These are phyloP conservation scores for Frankliniella intonsa DNA, from an alignment of 2,888 invertebrate species.

Conservation along the genomic window DNA sequence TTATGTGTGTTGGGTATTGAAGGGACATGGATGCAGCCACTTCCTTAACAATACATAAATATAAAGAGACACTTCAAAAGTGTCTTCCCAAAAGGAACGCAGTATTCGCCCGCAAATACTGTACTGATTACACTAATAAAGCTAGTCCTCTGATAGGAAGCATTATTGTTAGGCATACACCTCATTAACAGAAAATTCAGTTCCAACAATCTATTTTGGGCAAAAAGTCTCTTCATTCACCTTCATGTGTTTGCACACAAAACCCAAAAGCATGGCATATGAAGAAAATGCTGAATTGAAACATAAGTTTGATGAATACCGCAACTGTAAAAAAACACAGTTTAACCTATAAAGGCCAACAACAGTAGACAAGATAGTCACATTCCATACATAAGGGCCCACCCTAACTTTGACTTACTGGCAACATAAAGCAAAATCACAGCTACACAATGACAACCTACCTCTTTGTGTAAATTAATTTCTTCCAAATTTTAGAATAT, in stretches of 20 bases:
- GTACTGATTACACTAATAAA: background rate
- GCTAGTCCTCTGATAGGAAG: conserved; percentile 9
- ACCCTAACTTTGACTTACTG: background rate
- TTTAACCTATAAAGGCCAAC: too few species aligned
- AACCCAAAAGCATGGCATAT: background rate
- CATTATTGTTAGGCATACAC: background rate
- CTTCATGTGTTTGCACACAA: too few species aligned
- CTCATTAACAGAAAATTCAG: background rate
- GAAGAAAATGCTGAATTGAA: background rate
- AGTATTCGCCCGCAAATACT: conserved; percentile 25
- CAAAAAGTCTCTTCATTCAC: background rate
- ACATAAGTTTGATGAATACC: too few species aligned
- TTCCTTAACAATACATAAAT: background rate
- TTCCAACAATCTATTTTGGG: background rate
- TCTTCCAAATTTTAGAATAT: background rate
- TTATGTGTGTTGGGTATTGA: background rate
- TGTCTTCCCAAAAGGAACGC: background rate
- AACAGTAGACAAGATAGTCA: too few species aligned
- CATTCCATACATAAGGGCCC: too few species aligned
- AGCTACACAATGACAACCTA: background rate
- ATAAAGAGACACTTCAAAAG: background rate
- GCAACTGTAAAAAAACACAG: too few species aligned
- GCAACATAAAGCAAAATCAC: conserved; percentile 4
- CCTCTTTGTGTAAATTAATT: background rate
- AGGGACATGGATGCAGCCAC: background rate